Evolutionary conservation across 2,888 invertebrate genomes (phyloP), one percentile per base, ranked within the genome.

Genomic region (Catocala sponsa): DNA sequence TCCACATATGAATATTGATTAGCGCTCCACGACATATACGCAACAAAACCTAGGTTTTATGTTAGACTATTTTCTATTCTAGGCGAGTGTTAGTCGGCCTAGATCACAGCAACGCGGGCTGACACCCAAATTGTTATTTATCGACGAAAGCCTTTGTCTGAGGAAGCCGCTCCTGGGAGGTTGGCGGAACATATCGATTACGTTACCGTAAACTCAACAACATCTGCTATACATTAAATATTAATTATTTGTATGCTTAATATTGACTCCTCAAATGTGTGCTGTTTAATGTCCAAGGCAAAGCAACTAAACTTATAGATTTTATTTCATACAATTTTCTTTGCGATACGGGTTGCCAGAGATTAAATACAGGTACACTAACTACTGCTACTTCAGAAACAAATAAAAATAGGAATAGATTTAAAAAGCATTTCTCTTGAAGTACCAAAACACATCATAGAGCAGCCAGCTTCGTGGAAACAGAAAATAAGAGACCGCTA

Each of bases 101-200:
- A 64, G 68, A 63, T 72, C 66, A 63, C 61, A 42, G 50, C 47
- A 55, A 51, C 58, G 67, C 44, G 57, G 59, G 50, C 46, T 57
- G 48, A 53, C 56, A 66, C 70, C 68, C 47, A 64, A 73, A 74
- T 70, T 72, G 70, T 70, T 72, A 79, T 74, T 71, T 75, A 76
- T 78, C 63, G 67, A 63, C 38, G 43, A 44, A 59, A 55, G 50
- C 56, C 55, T 62, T 59, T 46, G 57, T 44, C 61, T 53, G 52
- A 52, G 54, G 44, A 61, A 61, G 35, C 49, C n/a, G 33, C 50
- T 32, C 12, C 52, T 52, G 41, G 13, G n/a, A 25, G 54, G 48
- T 35, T 41, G 55, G 55, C 47, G 51, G 10, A 55, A 6, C 41
- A 49, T 46, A 63, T 74, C 43, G 68, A 65, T 69, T 51, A 50